Conservation (phyloP, 2,888 invertebrate species). For the Scaptomyza parva region DNA sequence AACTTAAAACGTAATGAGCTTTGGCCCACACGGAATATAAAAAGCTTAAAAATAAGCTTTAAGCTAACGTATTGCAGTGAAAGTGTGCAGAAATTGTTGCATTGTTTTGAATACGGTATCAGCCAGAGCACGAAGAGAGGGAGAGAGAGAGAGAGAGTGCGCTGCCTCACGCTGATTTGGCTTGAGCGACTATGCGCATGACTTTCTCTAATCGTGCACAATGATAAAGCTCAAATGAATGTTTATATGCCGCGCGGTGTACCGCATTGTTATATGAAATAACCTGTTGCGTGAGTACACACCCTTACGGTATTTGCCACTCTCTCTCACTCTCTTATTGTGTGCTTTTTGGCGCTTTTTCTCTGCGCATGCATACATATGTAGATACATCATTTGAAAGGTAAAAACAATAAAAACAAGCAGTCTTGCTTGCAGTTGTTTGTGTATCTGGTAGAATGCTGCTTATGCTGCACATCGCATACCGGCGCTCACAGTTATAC, state of each 20-base stretch:
- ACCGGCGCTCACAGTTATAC: slow-evolving; percentile 24
- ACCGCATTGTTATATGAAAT: slow-evolving; percentile 47
- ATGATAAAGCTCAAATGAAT: slow-evolving; percentile 16
- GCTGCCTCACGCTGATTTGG: slow-evolving; percentile 7
- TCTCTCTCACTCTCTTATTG: slow-evolving; percentile 12
- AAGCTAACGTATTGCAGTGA: slow-evolving; percentile 62
- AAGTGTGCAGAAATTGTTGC: slow-evolving; percentile 74
- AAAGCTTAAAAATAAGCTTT: slow-evolving; percentile 43
- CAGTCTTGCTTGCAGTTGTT: slow-evolving; percentile 46
- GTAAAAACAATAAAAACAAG: slow-evolving; percentile 41
- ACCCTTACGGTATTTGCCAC: slow-evolving; percentile 8
- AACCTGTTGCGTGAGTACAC: slow-evolving; percentile 70
- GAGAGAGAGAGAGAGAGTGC: slow-evolving; percentile 15
- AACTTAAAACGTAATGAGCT: slow-evolving; percentile 65
- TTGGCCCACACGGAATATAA: slow-evolving; percentile 36
- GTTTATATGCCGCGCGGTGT: slow-evolving; percentile 35
- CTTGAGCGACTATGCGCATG: slow-evolving; percentile 56
- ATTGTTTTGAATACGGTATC: slow-evolving; percentile 63
- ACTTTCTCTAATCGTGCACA: slow-evolving; percentile 18
- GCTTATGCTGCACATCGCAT: slow-evolving; percentile 61
- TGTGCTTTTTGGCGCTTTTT: slow-evolving; percentile 28
- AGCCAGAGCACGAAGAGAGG: slow-evolving; percentile 1
- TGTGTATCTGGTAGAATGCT: slow-evolving; percentile 65
- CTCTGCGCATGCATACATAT: slow-evolving; percentile 1
- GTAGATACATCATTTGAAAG: slow-evolving; percentile 39